phyloP scores from a whole-genome alignment of 2,113 vertebrate genomes.

The Thunnus maccoyii region DNA sequence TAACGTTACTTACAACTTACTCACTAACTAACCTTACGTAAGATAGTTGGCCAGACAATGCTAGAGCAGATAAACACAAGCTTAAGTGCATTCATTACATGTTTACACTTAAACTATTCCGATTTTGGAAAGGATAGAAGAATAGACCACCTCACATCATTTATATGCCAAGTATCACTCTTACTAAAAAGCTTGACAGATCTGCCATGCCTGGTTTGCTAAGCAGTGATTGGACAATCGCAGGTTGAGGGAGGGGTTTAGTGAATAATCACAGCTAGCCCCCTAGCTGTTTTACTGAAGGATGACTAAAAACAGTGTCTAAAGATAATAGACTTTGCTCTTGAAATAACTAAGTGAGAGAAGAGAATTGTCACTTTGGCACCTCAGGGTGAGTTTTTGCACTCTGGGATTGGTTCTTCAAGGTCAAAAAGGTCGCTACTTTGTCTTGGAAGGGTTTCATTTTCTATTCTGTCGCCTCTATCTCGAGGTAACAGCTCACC shows the following conservation, averaged over 20 bases:
- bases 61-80: too few relatives aligned
- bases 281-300: constrained; percentile 6
- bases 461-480: constrained; percentile 49
- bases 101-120: too few relatives aligned
- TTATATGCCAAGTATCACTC: not conserved
- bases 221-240: constrained; percentile 17
- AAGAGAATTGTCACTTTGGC: constrained; percentile 76
- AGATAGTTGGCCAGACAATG: too few relatives aligned
- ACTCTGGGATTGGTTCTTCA: constrained; percentile 63
- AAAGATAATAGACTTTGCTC: constrained; percentile 13
- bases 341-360: constrained; percentile 38
- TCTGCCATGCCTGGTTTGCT: not conserved
- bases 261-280: not conserved
- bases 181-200: constrained; percentile 16
- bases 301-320: constrained; percentile 16
- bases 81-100: too few relatives aligned
- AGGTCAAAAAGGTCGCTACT: constrained; percentile 43
- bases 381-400: constrained; percentile 36
- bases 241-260: not conserved
- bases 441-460: constrained; percentile 51
- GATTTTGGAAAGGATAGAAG: too few relatives aligned
- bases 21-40: too few relatives aligned
- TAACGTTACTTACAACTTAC: too few relatives aligned
- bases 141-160: too few relatives aligned
- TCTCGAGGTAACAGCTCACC: constrained; percentile 41